A percentile compares a stretch with the other conserved stretches of the same genome.
phyloP scores from a whole-genome alignment of 2,113 vertebrate species.

The Ochotona curzoniae region DNA sequence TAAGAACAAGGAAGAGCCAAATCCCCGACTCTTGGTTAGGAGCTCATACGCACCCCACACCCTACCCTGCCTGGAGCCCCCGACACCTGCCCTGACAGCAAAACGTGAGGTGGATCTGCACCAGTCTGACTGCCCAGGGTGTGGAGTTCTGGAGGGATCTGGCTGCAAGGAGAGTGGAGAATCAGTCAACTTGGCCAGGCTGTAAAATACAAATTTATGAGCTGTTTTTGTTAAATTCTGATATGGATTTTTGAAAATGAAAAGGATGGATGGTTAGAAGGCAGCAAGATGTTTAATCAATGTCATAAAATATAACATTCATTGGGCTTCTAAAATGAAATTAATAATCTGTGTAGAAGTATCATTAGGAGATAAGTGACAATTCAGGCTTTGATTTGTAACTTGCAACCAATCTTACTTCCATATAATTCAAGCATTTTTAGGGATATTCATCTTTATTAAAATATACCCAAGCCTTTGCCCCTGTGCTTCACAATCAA shows the following conservation, averaged over 20 bases:
- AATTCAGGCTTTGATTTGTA: constrained; percentile 91
- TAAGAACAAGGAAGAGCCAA: background rate
- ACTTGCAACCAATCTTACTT: constrained; percentile 88
- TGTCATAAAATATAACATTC: constrained; percentile 92
- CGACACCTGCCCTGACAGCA: background rate
- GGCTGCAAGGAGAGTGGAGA: background rate
- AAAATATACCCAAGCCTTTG: constrained; percentile 87
- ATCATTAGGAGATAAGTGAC: constrained; percentile 91
- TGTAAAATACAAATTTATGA: constrained; percentile 87
- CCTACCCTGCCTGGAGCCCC: background rate
- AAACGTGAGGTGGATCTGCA: background rate
- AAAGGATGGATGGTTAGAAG: constrained; percentile 87
- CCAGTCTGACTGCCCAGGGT: background rate
- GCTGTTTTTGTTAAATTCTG: constrained; percentile 85
- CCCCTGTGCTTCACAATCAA: constrained; percentile 82
- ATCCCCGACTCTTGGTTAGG: background rate
- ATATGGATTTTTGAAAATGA: constrained; percentile 88
- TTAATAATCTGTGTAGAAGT: constrained; percentile 92
- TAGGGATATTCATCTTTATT: constrained; percentile 89
- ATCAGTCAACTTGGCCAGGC: constrained; percentile 66
- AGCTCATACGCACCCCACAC: background rate
- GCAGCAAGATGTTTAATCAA: constrained; percentile 89
- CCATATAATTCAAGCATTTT: constrained; percentile 87
- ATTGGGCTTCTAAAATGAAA: constrained; percentile 91
- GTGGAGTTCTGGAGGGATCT: background rate